These are phyloP conservation scores for Esox lucius DNA, from an alignment of 2,797 vertebrate species.

Conservation along the genomic window DNA sequence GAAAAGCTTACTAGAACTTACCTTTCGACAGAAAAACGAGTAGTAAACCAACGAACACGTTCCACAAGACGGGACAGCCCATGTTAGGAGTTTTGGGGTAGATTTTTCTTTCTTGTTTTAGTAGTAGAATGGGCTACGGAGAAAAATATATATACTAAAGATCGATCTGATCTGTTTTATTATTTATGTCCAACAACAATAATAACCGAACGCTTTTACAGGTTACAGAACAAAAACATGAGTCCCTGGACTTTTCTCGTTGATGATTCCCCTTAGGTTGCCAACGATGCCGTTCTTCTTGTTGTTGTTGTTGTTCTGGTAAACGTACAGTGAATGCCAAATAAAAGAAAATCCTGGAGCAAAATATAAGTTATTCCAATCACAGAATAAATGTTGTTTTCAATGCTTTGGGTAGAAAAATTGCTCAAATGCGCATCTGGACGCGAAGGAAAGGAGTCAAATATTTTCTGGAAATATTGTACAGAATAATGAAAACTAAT, in stretches of 20 bases:
- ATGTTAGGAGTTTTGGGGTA: constrained; percentile 69
- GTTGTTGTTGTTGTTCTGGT: constrained; percentile 52
- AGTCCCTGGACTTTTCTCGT: constrained; percentile 56
- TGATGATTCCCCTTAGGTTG: constrained; percentile 42
- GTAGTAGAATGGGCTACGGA: constrained; percentile 39
- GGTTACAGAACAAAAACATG: constrained; percentile 54
- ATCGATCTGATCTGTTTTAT: constrained; percentile 31
- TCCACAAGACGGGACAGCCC: constrained; percentile 72
- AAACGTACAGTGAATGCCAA: constrained; percentile 39
- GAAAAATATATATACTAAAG: constrained; percentile 19
- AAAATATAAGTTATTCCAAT: constrained; percentile 58
- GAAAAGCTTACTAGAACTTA: constrained; percentile 67
- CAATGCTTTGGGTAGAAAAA: constrained; percentile 27
- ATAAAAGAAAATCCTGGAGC: constrained; percentile 43
- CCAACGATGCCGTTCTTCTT: constrained; percentile 39
- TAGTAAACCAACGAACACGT: constrained; percentile 68
- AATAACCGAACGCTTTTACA: constrained; percentile 64
- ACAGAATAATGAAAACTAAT: not conserved
- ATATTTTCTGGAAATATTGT: constrained; percentile 31
- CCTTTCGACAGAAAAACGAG: constrained; percentile 73
- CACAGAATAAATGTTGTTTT: constrained; percentile 40
- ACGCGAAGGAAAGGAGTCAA: constrained; percentile 26
- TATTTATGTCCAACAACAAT: constrained; percentile 44
- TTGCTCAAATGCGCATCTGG: constrained; percentile 26
- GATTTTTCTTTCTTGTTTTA: constrained; percentile 52